Evolutionary conservation across 37 sponge, comb jelly and placozoan species (phyloP), one percentile per base, ranked within the genome.

Genomic region (Crambe crambe): DNA sequence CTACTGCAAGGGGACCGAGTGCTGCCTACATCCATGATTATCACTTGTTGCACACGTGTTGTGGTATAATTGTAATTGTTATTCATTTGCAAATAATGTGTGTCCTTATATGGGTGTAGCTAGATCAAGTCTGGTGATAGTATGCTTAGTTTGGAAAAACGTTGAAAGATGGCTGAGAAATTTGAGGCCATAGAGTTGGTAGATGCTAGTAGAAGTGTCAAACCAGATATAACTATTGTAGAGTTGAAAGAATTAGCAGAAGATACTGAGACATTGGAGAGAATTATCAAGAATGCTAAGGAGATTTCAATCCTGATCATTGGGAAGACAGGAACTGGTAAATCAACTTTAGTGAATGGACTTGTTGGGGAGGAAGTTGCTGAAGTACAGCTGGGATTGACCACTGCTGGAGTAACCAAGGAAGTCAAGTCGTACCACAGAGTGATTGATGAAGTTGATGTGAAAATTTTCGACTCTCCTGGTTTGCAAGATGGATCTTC

Each of bases 311-410:
- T 68, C 54, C 18, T 56, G 54, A 47, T 74, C 9, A 32, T 44
- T 8, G 75, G 75, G 36, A 56, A 20, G 54, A 74, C 75, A 31
- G 75, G 75, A 56, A 10, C 59, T 26, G 75, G 75, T 31, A 74
- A 74, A 29, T 74, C 75, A 1, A 35, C 75, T 17, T 57, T 74
- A 37, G 31, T 74, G 27, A 74, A 74, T 27, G 75, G 56, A 6
- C 37, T 74, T 3, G 6, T 42, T 12, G 75, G 75, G 37, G 37
- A 29, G 21, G 37, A 44, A 36, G 34, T 47, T 3, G 54, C 30
- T 42, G 59, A 74, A 10, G 75, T 23, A 3, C 1, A 29, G 1
- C 35, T 31, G 37, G 56, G 34, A 10, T 36, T 47, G 18, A 27
- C 59, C 2, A 74, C 27, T 20, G 12, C 3, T 43, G 75, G 61